Evolutionary conservation across 1,140 invertebrate genomes (phyloP), one percentile per base, ranked within the genome.

Genomic region (Penaeus vannamei): DNA sequence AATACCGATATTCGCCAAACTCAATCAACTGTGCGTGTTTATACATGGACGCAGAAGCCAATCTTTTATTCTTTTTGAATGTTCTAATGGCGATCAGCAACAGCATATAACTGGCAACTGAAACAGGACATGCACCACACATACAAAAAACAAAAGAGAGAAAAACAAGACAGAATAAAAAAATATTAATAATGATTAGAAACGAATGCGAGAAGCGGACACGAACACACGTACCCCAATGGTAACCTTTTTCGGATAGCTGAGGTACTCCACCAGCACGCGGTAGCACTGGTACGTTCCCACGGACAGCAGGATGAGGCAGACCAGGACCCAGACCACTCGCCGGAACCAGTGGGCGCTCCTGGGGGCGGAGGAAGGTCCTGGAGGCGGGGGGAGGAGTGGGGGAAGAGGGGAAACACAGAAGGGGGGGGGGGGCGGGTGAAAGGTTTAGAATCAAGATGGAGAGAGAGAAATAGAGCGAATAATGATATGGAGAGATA

Each of bases 211-310:
- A 22, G 10, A 79, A 79, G 77, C 22, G 22, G 1, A 32, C 26
- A 26, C 29, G 22, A 81, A 14, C 8, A 59, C 19, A 81, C 84
- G 61, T 76, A 90, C 90, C 81, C 84, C 86, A 22, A 90, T 87
- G 36, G 80, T 80, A 36, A 90, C 90, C 23, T 87, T 87, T 82
- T 90, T 90, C 10, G 90, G 90, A 60, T 87, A 90, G 46, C 29
- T 79, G 32, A 90, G 64, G 69, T 87, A 90, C 36, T 90, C 90
- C 0, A 36, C 64, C 12, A 90, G 17, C n/a, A 87, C 76, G 22
- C 76, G 64, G 86, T 90, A 87, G 46, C 86, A 87, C 72, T 90
- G 90, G 53, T 59, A 90, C 3, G 84, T 36, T 4, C 90, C 90
- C 29, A 26, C 72, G 26, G 61, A 23, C 29, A 84, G 20, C 81